These are phyloP conservation scores for Manis javanica DNA, from an alignment of 2,797 vertebrate genomes.

Conservation along the genomic window DNA sequence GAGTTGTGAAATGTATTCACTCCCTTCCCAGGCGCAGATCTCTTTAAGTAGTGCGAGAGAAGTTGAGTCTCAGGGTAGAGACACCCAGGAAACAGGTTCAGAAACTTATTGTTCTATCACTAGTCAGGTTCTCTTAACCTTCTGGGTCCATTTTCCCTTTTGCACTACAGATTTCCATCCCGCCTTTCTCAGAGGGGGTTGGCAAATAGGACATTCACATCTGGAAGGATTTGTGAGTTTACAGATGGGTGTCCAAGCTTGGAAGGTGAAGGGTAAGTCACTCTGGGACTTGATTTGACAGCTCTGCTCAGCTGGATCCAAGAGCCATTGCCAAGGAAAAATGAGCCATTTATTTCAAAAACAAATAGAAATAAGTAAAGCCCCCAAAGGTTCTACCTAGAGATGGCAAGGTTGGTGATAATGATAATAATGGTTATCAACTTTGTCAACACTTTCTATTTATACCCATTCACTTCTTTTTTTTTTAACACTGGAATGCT, in stretches of 20 bases:
- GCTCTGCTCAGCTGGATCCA: background rate
- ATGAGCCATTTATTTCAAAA: slow-evolving; percentile 25
- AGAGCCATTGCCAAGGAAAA: slow-evolving; percentile 17
- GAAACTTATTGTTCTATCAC: slow-evolving; percentile 29
- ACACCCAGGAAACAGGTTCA: background rate
- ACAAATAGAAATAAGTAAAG: slow-evolving; percentile 11
- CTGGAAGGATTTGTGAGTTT: background rate
- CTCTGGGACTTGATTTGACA: background rate
- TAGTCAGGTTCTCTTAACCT: background rate
- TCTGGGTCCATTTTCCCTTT: background rate
- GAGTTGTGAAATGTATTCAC: background rate
- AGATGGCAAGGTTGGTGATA: background rate
- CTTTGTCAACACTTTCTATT: background rate
- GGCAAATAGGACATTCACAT: background rate
- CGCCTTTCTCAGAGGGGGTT: background rate
- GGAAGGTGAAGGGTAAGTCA: background rate
- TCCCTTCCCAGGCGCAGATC: background rate
- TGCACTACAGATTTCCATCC: background rate
- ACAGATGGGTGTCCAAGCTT: background rate
- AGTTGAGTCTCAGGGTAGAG: background rate
- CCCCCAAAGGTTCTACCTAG: background rate
- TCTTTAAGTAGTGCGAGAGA: background rate
- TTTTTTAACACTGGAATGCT: background rate
- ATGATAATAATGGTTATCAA: background rate
- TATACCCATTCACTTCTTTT: background rate